phyloP scores from a whole-genome alignment of 1,140 invertebrate species.

The Sesamia nonagrioides region DNA sequence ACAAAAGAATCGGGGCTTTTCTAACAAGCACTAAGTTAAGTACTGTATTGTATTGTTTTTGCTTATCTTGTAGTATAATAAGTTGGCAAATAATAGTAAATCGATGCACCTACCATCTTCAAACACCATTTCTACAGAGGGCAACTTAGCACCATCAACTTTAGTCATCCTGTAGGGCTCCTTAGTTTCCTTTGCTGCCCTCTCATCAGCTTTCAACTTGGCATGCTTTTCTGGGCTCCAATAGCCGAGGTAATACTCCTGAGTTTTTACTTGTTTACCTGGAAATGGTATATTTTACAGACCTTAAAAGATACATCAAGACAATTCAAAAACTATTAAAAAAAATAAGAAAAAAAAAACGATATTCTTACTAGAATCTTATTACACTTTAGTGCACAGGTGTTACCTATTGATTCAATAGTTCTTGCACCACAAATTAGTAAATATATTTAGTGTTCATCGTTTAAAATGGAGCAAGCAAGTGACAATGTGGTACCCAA shows the following conservation, averaged over 20 bases:
- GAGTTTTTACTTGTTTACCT: constrained; percentile 92
- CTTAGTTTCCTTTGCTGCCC: constrained; percentile 85
- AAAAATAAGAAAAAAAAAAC: background rate
- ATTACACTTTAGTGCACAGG: no score
- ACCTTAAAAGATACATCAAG: background rate
- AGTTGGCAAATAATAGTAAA: constrained; percentile 8
- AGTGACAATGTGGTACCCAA: no score
- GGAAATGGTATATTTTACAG: constrained; percentile 31
- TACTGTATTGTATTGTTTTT: no score
- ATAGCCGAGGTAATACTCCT: constrained; percentile 94
- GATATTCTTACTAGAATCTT: no score
- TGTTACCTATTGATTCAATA: no score
- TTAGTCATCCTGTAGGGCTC: constrained; percentile 89
- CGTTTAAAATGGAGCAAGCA: no score
- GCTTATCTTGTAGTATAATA: no score
- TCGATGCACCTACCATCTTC: constrained; percentile 87
- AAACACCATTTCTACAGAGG: constrained; percentile 94
- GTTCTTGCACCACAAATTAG: no score
- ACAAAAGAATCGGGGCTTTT: no score
- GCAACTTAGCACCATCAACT: constrained; percentile 95
- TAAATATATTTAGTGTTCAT: no score
- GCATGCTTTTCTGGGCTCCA: constrained; percentile 90
- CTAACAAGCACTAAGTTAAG: no score
- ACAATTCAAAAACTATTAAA: background rate
- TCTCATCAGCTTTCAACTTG: constrained; percentile 85